Evolutionary conservation across 23 tunicate genomes (phyloP), one percentile per base, ranked within the genome.

Genomic region (Clavelina lepadiformis): DNA sequence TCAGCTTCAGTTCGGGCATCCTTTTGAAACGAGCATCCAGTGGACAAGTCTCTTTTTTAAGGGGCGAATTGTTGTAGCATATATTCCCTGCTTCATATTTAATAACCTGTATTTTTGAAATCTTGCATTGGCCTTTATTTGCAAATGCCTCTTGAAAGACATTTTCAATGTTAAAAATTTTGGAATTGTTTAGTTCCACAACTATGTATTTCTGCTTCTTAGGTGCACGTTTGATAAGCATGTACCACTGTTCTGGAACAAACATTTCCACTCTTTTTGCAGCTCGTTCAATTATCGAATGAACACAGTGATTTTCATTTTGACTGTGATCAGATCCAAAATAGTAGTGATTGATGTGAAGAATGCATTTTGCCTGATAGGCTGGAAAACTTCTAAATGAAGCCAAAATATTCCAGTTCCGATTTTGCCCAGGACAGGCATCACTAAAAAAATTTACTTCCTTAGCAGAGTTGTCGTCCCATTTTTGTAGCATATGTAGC

Each of bases 41-140:
- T 58, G 35, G 13, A 26, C 35, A 28, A 58, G 35, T 26, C 32
- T 28, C 65, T 58, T n/a, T n/a, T n/a, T 58, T 20, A 7, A 28
- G 35, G 7, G 65, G 38, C 32, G 35, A 58, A 58, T 58, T 7
- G 65, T 18, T 58, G 65, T 25, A 28, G 65, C 59, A 58, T 8
- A 58, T 21, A 28, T 58, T 58, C 35, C 36, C 35, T 27, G 65
- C 65, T 58, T 58, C 65, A 58, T 24, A 58, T 28, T 24, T 58
- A 13, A 58, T 25, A 20, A 58, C 35, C 65, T 58, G 65, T 38
- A 58, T 58, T 58, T 58, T 58, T 58, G 65, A 58, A 58, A 58
- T 58, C 35, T 58, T 58, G 6, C 38, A 58, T 25, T 58, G 30
- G n/a, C 65, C 59, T 53, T 53, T 53, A 53, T 53, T 24, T 11